Evolutionary conservation across 2,888 invertebrate genomes (phyloP).

Genomic region (Melanostoma mellinum): DNA sequence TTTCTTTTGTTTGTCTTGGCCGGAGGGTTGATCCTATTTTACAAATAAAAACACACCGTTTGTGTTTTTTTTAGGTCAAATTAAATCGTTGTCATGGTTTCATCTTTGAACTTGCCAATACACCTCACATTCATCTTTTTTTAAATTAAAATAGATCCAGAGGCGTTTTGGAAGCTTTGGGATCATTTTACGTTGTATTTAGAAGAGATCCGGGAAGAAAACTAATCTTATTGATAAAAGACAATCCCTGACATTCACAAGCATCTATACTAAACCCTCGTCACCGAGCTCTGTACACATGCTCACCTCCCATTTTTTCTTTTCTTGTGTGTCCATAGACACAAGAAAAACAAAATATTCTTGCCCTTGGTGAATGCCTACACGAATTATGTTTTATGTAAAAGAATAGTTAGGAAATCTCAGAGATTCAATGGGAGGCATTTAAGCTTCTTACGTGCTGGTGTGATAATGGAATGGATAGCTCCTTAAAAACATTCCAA

Average conservation of each 20-base stretch:
- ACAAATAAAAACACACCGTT: no score
- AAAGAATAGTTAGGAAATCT: constrained; percentile 30
- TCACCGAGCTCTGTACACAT: constrained; percentile 1
- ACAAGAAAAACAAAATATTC: constrained; percentile 9
- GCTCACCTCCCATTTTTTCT: constrained; percentile 22
- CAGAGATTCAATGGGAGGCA: constrained; percentile 32
- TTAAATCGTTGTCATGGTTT: no score
- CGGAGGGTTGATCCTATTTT: no score
- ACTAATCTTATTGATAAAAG: constrained; percentile 46
- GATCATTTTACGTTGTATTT: neutral
- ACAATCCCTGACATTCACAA: constrained; percentile 52
- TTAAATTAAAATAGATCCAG: no score
- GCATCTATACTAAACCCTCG: constrained; percentile 17
- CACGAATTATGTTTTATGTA: constrained; percentile 62
- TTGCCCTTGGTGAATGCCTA: constrained; percentile 50
- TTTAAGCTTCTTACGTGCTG: constrained; percentile 36
- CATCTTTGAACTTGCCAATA: no score
- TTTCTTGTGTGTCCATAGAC: constrained; percentile 42
- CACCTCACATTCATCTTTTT: no score
- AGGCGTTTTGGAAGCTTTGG: neutral
- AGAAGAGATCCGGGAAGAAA: constrained; percentile 28
- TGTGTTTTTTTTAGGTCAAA: no score
- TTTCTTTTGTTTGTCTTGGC: no score
- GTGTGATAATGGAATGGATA: constrained; percentile 1
- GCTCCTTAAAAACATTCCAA: constrained; percentile 49